Conservation (phyloP, 92 coral and sea anemone genomes). For the Paragorgia papillata region DNA sequence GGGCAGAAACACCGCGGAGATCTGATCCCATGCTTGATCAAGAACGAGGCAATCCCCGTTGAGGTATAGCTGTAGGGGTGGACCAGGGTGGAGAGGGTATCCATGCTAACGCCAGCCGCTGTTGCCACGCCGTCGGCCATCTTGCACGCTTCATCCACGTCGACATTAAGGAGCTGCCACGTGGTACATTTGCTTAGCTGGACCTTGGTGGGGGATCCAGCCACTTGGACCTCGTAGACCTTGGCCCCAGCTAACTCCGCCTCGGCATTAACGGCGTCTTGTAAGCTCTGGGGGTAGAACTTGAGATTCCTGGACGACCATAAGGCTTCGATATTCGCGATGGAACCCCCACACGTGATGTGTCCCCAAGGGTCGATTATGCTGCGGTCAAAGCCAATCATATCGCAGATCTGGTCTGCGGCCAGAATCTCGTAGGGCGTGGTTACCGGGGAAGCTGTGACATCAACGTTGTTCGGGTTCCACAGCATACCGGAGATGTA, state of each 20-base stretch:
- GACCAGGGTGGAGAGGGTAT: neutral
- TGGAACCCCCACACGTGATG: constrained; percentile 59
- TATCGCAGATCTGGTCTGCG: constrained; percentile 72
- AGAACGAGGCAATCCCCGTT: constrained; percentile 65
- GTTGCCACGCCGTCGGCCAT: constrained; percentile 27
- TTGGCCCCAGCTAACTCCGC: constrained; percentile 58
- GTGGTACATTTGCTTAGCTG: neutral
- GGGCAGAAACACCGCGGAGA: constrained; percentile 72
- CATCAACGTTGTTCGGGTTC: constrained; percentile 89
- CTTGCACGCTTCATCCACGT: constrained; percentile 61
- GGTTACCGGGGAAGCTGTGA: constrained; percentile 72
- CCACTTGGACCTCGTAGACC: constrained; percentile 47
- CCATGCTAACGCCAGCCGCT: constrained; percentile 23
- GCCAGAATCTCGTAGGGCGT: constrained; percentile 76
- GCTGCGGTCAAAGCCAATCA: constrained; percentile 76
- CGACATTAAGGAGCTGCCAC: constrained; percentile 86
- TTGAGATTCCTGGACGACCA: constrained; percentile 90
- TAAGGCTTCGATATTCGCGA: constrained; percentile 90
- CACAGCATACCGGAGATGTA: constrained; percentile 79
- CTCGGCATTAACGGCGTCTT: constrained; percentile 73
- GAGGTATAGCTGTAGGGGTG: constrained; percentile 32
- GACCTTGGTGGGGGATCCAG: neutral
- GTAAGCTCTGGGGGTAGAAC: constrained; percentile 70
- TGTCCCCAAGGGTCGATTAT: constrained; percentile 30
- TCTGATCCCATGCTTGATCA: constrained; percentile 58